These are phyloP conservation scores for Slavum lentiscoides DNA, from an alignment of 2,888 invertebrate genomes.

Conservation along the genomic window DNA sequence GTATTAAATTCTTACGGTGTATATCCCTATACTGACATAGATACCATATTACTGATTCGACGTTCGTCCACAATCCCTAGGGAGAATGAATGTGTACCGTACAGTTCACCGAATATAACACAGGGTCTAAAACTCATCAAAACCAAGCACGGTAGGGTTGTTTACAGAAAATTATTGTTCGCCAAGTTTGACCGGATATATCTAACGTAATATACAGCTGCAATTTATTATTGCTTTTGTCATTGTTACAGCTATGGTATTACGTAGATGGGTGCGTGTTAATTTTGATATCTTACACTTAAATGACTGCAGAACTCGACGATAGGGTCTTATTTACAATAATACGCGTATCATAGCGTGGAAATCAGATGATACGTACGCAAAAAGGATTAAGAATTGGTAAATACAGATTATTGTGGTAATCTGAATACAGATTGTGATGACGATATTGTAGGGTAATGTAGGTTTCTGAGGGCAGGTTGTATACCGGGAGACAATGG, in stretches of 20 bases:
- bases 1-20: not conserved
- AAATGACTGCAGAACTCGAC: not conserved
- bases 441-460: too few species aligned
- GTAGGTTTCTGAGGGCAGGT: too few species aligned
- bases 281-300: not conserved
- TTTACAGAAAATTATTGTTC: not conserved
- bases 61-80: not conserved
- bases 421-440: too few species aligned
- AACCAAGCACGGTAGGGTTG: not conserved
- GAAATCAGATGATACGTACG: too few species aligned
- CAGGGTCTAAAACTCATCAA: constrained; percentile 9
- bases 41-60: not conserved
- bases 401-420: too few species aligned
- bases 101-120: not conserved
- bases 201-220: not conserved
- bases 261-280: not conserved
- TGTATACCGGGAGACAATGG: too few species aligned
- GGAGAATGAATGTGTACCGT: not conserved
- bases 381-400: too few species aligned
- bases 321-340: too few species aligned
- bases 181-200: not conserved
- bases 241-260: not conserved
- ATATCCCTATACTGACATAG: not conserved
- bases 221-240: not conserved
- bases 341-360: too few species aligned